Percentiles rank a stretch among this genome's conserved stretches.
Conservation (phyloP, 2,113 vertebrate species). For the Zosterops lateralis region DNA sequence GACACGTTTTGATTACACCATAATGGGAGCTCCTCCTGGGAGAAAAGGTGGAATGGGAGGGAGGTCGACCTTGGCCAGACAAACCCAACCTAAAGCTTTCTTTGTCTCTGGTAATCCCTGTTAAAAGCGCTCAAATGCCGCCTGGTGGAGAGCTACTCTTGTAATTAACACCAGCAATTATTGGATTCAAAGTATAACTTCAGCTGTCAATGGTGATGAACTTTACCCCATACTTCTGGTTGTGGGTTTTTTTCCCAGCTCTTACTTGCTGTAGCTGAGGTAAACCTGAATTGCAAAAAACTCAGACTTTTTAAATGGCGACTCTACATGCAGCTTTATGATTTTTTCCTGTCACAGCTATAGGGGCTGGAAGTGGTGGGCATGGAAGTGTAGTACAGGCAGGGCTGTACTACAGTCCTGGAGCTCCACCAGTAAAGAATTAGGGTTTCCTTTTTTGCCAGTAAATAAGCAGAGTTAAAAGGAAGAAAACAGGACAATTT, state of each 20-base stretch:
- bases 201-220: neutral
- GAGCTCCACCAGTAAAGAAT: neutral
- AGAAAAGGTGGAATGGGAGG: neutral
- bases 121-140: neutral
- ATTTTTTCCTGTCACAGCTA: neutral
- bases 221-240: neutral
- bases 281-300: neutral
- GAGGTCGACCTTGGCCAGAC: neutral
- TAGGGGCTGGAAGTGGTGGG: neutral
- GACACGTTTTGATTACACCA: neutral
- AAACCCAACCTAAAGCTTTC: neutral
- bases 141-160: neutral
- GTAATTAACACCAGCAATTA: neutral
- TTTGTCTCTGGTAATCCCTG: neutral
- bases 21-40: neutral
- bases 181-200: neutral
- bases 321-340: neutral
- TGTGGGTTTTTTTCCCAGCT: neutral
- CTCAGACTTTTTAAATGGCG: neutral
- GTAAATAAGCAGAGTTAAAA: neutral
- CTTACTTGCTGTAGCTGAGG: neutral
- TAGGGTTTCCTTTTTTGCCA: neutral
- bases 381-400: neutral
- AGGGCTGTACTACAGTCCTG: neutral
- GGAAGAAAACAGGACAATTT: neutral